Percentiles rank a stretch among this genome's conserved stretches.
Evolutionary conservation across 2,888 invertebrate species (phyloP).

Genomic region (Agrotis ipsilon): DNA sequence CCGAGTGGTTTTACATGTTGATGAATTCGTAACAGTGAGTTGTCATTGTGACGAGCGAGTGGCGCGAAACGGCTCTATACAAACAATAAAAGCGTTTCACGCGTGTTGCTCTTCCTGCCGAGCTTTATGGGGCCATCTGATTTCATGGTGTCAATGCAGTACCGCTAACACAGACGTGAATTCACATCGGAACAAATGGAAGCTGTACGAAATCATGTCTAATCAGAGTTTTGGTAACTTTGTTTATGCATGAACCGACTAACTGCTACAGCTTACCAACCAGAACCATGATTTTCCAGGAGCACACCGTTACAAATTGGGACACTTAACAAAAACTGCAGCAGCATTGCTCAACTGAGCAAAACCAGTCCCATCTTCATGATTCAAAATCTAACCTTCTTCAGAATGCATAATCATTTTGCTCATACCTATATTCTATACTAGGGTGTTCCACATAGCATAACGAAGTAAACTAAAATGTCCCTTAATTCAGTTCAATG

Average conservation of each 20-base stretch:
- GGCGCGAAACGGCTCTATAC: constrained; percentile 78
- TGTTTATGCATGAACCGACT: not conserved
- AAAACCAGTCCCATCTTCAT: not conserved
- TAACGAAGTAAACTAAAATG: constrained; percentile 37
- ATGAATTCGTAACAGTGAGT: constrained; percentile 59
- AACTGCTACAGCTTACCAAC: not conserved
- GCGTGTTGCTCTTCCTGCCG: constrained; percentile 83
- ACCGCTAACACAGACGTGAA: constrained; percentile 41
- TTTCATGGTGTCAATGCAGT: constrained; percentile 74
- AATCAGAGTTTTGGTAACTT: constrained; percentile 23
- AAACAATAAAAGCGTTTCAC: constrained; percentile 82
- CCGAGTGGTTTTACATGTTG: constrained; percentile 54
- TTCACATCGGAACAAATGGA: constrained; percentile 30
- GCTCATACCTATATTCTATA: constrained; percentile 6
- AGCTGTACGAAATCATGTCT: constrained; percentile 22
- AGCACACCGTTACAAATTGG: not conserved
- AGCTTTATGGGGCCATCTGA: constrained; percentile 81
- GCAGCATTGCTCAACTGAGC: constrained; percentile 1
- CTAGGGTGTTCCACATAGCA: constrained; percentile 35
- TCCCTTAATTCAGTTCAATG: constrained; percentile 46
- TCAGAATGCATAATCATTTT: constrained; percentile 1
- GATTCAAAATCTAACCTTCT: not conserved
- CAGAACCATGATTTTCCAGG: not conserved
- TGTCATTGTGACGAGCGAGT: constrained; percentile 79
- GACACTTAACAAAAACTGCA: constrained; percentile 13